Evolutionary conservation across 2,888 invertebrate species (phyloP).

Genomic region (Arge pagana): DNA sequence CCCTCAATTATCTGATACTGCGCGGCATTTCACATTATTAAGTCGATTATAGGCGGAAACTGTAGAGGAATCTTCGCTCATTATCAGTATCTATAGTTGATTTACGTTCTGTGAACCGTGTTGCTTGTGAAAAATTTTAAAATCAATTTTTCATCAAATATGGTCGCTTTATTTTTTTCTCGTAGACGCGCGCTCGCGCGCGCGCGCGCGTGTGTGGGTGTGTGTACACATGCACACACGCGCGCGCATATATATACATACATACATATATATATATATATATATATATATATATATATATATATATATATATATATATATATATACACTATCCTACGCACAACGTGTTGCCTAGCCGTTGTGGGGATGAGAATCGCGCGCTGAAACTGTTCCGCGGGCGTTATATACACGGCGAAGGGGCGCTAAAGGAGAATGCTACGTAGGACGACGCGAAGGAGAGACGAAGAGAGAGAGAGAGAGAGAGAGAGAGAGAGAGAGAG

Average conservation of each 20-base stretch:
- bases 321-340: not conserved
- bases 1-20: too few species aligned
- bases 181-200: too few species aligned
- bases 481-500: not conserved
- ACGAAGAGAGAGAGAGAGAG: not conserved
- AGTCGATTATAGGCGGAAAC: too few species aligned
- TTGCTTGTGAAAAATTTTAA: too few species aligned
- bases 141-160: too few species aligned
- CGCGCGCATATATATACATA: not conserved
- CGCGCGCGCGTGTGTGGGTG: too few species aligned
- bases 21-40: too few species aligned
- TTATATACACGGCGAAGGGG: not conserved
- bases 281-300: not conserved
- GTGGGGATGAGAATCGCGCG: not conserved
- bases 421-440: not conserved
- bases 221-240: too few species aligned
- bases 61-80: too few species aligned
- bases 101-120: too few species aligned
- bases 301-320: not conserved
- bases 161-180: too few species aligned
- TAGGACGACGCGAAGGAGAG: not conserved
- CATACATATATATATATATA: not conserved
- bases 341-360: not conserved
- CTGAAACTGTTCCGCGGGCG: not conserved
- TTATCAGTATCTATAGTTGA: too few species aligned